Evolutionary conservation across 2,888 invertebrate species (phyloP), one percentile per base, ranked within the genome.

Genomic region (Lasioglossum lativentre): DNA sequence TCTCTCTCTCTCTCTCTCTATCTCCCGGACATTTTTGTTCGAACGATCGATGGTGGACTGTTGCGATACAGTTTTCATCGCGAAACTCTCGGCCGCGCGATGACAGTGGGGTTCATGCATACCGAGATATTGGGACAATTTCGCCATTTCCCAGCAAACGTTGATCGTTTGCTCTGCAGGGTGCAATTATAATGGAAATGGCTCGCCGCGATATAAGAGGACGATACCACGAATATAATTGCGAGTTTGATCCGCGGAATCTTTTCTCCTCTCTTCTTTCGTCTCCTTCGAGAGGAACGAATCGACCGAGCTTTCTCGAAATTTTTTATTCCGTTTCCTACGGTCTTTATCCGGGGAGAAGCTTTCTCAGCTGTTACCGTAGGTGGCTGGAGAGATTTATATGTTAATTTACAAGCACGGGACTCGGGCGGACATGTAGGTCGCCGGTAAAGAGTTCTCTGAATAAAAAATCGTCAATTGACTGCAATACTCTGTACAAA

Each of bases 141-240:
- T 86, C 77, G 83, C 83, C 79, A 82, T 86, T 83, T 82, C 83
- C 74, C 78, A 75, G 75, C 56, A 73, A 87, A 86, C 86, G 76
- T 73, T 59, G 56, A 72, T 71, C 81, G 81, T 87, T 81, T 71
- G 71, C 75, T 81, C 82, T 76, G 78, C 86, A 40, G 80, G 80
- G 77, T 78, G 27, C 86, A 75, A 87, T 83, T 83, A 73, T 83
- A 83, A 86, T 83, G 83, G 80, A 86, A 83, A 80, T 86, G 45
- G 52, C 59, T 70, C 14, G 34, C 68, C 68, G 52, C 74, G 75
- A 75, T 70, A 59, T 75, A 75, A 78, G 70, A 56, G 71, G 45
- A 75, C 56, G 75, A 23, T 68, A 71, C 68, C 47, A 42, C 70
- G 30, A 59, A 75, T 78, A 80, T 83, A 77, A 83, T 76, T 73